Percentiles rank a stretch among this genome's conserved stretches.
Evolutionary conservation across 2,113 vertebrate genomes (phyloP).

Genomic region (Chloroceryle aenea): DNA sequence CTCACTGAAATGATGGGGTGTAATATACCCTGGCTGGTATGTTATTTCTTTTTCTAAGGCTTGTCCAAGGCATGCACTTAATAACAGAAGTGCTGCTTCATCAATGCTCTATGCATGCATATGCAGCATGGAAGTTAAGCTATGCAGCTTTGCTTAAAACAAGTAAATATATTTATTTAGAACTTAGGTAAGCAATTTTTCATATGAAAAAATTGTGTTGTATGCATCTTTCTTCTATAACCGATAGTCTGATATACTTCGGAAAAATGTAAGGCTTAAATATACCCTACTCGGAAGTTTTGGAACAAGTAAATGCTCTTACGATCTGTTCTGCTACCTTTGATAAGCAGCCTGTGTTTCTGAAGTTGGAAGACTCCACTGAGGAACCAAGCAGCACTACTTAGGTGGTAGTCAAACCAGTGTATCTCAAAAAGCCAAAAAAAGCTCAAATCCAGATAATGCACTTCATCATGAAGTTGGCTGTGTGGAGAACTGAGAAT

Average conservation of each 20-base stretch:
- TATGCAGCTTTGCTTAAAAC: neutral
- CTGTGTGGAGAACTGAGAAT: neutral
- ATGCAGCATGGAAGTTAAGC: neutral
- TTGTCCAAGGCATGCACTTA: neutral
- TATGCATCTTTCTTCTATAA: neutral
- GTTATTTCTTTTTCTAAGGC: constrained; percentile 11
- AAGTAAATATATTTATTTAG: neutral
- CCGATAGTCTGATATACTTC: neutral
- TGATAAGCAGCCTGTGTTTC: neutral
- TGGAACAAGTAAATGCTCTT: neutral
- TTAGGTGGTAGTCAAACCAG: rapidly evolving
- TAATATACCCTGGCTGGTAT: neutral
- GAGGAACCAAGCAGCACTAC: neutral
- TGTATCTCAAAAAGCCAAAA: neutral
- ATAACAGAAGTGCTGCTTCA: neutral
- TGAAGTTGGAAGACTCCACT: neutral
- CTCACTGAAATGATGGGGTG: rapidly evolving
- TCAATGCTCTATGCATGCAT: neutral
- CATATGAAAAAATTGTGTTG: neutral
- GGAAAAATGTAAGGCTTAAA: neutral
- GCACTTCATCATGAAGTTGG: neutral
- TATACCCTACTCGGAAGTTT: neutral
- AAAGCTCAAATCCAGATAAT: neutral
- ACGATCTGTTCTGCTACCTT: neutral
- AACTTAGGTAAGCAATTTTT: neutral